Evolutionary conservation across 2,888 invertebrate genomes (phyloP).

Genomic region (Cheilosia variabilis): DNA sequence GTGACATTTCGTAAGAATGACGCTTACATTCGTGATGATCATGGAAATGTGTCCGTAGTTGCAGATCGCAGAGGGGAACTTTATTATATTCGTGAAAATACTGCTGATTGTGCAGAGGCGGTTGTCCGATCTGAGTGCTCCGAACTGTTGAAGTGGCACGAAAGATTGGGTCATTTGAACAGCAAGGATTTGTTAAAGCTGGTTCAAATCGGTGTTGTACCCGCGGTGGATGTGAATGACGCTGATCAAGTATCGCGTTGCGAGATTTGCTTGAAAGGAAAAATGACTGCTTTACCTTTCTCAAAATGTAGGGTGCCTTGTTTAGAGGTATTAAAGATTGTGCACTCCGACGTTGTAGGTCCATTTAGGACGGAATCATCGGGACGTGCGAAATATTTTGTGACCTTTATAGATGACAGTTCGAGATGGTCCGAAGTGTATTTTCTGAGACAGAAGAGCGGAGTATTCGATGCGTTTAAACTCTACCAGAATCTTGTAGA

Average conservation of each 20-base stretch:
- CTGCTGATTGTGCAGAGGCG: conserved; percentile 27
- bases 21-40: conserved; percentile 35
- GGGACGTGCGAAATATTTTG: conserved; percentile 55
- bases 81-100: conserved; percentile 48
- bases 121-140: conserved; percentile 60
- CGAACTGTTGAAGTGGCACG: conserved; percentile 65
- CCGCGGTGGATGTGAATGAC: conserved; percentile 11
- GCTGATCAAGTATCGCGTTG: conserved; percentile 35
- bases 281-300: conserved; percentile 56
- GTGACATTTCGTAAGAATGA: conserved; percentile 53
- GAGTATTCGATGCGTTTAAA: conserved; percentile 71
- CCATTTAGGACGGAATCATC: conserved; percentile 33
- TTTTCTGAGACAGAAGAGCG: conserved; percentile 56
- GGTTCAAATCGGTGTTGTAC: conserved; percentile 35
- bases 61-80: conserved; percentile 56
- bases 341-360: conserved; percentile 60
- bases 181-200: conserved; percentile 52
- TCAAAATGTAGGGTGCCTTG: conserved; percentile 17
- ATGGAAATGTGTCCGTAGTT: conserved; percentile 28
- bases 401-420: conserved; percentile 62
- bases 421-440: conserved; percentile 44
- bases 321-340: conserved; percentile 46
- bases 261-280: conserved; percentile 42
- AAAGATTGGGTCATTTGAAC: conserved; percentile 47
- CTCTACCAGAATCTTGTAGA: conserved; percentile 75